These are phyloP conservation scores for Clinocottus analis DNA, from an alignment of 2,113 vertebrate genomes.

Conservation along the genomic window DNA sequence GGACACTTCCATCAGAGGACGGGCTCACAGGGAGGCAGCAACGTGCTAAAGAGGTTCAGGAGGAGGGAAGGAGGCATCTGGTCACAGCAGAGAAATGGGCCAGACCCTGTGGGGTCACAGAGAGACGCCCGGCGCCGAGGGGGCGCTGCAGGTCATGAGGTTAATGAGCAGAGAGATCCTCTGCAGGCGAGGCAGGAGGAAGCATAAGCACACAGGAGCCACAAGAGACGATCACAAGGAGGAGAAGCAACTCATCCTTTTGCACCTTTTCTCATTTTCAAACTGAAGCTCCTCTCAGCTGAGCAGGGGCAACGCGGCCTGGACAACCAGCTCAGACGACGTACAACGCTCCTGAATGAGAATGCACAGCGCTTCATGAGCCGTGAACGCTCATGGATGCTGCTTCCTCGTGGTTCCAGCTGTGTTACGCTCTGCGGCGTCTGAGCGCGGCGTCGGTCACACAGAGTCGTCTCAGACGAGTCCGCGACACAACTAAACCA, in stretches of 20 bases:
- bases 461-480: constrained; percentile 6
- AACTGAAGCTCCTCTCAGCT: too few relatives aligned
- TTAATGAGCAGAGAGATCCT: constrained; percentile 71
- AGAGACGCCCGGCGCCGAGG: too few relatives aligned
- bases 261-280: too few relatives aligned
- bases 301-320: too few relatives aligned
- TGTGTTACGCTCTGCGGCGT: constrained; percentile 43
- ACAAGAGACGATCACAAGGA: too few relatives aligned
- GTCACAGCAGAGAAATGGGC: constrained; percentile 56
- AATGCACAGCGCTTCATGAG: neutral
- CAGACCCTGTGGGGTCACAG: too few relatives aligned
- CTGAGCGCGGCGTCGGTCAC: constrained; percentile 21
- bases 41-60: constrained; percentile 43
- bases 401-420: constrained; percentile 24
- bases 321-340: too few relatives aligned
- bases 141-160: constrained; percentile 50
- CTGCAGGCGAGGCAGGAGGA: constrained; percentile 22
- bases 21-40: constrained; percentile 17
- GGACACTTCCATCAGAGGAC: constrained; percentile 63
- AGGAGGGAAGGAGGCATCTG: constrained; percentile 55
- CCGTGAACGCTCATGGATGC: constrained; percentile 18
- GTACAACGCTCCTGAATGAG: neutral
- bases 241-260: too few relatives aligned
- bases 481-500: neutral
- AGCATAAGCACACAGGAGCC: constrained; percentile 2